Evolutionary conservation across 2,888 invertebrate species (phyloP).

Genomic region (Clostera curtula): DNA sequence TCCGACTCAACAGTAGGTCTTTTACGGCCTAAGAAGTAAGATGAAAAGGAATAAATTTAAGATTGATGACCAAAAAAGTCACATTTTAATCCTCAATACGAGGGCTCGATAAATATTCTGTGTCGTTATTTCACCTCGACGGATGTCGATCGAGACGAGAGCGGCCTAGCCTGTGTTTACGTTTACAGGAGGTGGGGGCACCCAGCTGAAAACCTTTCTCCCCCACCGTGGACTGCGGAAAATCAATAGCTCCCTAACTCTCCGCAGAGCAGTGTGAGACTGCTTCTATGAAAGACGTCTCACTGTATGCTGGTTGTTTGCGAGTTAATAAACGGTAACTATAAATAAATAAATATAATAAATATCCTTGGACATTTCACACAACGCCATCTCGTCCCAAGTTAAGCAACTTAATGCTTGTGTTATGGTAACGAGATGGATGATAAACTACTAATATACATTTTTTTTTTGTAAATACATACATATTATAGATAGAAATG

Average conservation of each 20-base stretch:
- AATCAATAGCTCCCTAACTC: constrained; percentile 63
- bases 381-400: too few relatives aligned
- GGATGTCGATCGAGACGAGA: constrained; percentile 51
- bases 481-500: too few relatives aligned
- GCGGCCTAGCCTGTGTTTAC: constrained; percentile 57
- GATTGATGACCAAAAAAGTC: constrained; percentile 64
- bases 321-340: too few relatives aligned
- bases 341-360: too few relatives aligned
- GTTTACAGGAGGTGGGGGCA: constrained; percentile 55
- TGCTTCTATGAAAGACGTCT: constrained; percentile 34
- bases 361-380: too few relatives aligned
- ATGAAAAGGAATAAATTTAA: constrained; percentile 34
- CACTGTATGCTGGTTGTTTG: constrained; percentile 35
- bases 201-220: constrained; percentile 56
- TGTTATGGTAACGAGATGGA: too few relatives aligned
- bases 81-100: constrained; percentile 64
- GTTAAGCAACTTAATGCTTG: too few relatives aligned
- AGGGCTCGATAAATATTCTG: constrained; percentile 69
- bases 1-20: too few relatives aligned
- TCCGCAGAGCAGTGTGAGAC: constrained; percentile 45
- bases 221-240: constrained; percentile 47
- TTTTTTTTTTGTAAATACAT: too few relatives aligned
- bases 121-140: constrained; percentile 68
- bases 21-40: too few relatives aligned
- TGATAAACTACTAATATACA: too few relatives aligned